Conservation (phyloP, 1,140 invertebrate genomes). For the Chrysomallon squamiferum region DNA sequence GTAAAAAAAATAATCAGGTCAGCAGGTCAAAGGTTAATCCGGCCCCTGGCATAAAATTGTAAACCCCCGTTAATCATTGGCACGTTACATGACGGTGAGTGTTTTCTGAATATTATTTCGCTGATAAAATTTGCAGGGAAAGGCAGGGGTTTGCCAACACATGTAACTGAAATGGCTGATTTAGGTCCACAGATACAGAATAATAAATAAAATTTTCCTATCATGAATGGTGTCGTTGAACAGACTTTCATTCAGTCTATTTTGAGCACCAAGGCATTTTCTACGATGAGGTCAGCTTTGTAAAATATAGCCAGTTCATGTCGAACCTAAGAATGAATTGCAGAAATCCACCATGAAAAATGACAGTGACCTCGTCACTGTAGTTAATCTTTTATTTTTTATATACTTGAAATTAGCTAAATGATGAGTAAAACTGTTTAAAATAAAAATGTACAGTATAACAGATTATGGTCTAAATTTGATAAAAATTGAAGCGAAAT, state of each 20-base stretch:
- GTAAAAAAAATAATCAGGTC: slow-evolving; percentile 27
- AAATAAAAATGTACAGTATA: too few relatives aligned
- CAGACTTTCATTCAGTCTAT: slow-evolving; percentile 13
- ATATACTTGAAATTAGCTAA: too few relatives aligned
- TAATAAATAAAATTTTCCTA: slow-evolving; percentile 29
- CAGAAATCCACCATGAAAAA: slow-evolving; percentile 1
- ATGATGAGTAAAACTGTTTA: too few relatives aligned
- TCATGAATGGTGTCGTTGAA: slow-evolving; percentile 16
- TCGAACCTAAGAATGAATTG: neutral
- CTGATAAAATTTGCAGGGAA: slow-evolving; percentile 67
- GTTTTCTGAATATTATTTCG: slow-evolving; percentile 69
- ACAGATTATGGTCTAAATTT: too few relatives aligned
- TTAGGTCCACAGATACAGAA: slow-evolving; percentile 25
- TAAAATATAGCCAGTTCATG: slow-evolving; percentile 15
- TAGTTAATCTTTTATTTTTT: too few relatives aligned
- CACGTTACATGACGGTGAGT: slow-evolving; percentile 69
- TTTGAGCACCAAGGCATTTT: slow-evolving; percentile 47
- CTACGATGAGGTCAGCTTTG: slow-evolving; percentile 31
- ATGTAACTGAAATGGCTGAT: slow-evolving; percentile 19
- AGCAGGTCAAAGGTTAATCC: slow-evolving; percentile 51
- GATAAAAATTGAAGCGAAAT: too few relatives aligned
- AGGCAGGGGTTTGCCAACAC: slow-evolving; percentile 45
- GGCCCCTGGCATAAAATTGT: slow-evolving; percentile 45
- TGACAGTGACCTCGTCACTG: too few relatives aligned
- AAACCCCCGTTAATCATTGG: slow-evolving; percentile 65